Conservation (phyloP, 2,113 vertebrate genomes). For the Gallinago paraguaiae region DNA sequence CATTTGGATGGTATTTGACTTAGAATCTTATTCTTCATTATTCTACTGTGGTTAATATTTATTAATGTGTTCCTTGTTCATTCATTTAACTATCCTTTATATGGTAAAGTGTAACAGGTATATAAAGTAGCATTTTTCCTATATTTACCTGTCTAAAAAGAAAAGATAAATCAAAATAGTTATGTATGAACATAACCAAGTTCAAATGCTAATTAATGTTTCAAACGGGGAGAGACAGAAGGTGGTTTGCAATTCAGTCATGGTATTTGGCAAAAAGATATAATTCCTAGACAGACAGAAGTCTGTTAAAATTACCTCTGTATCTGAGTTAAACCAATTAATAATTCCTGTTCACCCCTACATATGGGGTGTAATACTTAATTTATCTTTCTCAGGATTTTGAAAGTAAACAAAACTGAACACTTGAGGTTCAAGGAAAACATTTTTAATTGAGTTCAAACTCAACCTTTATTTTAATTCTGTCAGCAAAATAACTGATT, state of each 20-base stretch:
- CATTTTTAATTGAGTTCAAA: not conserved
- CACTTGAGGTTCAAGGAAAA: not conserved
- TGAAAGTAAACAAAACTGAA: not conserved
- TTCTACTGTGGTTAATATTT: not conserved
- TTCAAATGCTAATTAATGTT: not conserved
- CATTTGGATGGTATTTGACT: not conserved
- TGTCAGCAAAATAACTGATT: conserved; percentile 28
- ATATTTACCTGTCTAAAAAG: not conserved
- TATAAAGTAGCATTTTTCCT: not conserved
- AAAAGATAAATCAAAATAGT: not conserved
- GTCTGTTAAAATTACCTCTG: not conserved
- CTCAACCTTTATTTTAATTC: not conserved
- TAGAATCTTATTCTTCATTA: not conserved
- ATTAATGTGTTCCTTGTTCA: not conserved
- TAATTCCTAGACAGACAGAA: not conserved
- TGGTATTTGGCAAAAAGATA: not conserved
- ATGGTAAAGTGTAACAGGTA: not conserved
- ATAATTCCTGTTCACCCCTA: not conserved
- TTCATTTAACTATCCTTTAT: not conserved
- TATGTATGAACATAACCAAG: not conserved
- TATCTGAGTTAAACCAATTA: not conserved
- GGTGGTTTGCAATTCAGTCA: not conserved
- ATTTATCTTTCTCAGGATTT: not conserved
- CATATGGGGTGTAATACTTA: not conserved
- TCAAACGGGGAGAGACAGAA: not conserved